Evolutionary conservation across 2,113 vertebrate genomes (phyloP).

Genomic region (Corythornis vintsioides): DNA sequence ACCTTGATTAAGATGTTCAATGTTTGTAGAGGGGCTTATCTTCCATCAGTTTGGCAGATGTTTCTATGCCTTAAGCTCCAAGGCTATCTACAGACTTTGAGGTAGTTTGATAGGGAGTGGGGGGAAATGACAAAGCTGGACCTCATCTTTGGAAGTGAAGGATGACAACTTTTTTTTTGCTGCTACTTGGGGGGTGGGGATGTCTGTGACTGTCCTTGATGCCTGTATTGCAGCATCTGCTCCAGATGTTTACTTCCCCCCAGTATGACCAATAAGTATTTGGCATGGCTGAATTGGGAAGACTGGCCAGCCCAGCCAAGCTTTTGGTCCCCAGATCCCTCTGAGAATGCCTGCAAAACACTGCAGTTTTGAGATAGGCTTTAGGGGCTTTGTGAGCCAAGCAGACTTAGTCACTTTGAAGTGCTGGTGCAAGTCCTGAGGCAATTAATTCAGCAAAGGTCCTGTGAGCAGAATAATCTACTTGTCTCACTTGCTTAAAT

Average conservation of each 20-base stretch:
- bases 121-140: neutral
- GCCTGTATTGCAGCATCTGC: neutral
- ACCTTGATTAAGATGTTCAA: conserved; percentile 31
- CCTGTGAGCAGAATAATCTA: neutral
- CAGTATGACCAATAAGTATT: accelerated
- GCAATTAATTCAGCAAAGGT: neutral
- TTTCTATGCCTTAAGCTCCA: conserved; percentile 2
- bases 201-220: neutral
- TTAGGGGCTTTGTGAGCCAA: neutral
- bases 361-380: neutral
- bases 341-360: neutral
- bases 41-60: neutral
- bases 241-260: neutral
- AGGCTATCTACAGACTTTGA: conserved; percentile 1
- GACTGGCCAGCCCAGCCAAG: neutral
- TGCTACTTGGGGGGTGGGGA: accelerated
- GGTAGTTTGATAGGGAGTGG: neutral
- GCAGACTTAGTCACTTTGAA: neutral
- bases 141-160: neutral
- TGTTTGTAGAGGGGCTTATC: conserved; percentile 12
- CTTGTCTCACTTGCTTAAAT: neutral
- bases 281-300: neutral
- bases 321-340: neutral
- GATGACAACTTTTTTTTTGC: neutral
- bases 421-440: neutral